phyloP scores from a whole-genome alignment of 2,113 vertebrate genomes.

The Sisor rabdophorus region DNA sequence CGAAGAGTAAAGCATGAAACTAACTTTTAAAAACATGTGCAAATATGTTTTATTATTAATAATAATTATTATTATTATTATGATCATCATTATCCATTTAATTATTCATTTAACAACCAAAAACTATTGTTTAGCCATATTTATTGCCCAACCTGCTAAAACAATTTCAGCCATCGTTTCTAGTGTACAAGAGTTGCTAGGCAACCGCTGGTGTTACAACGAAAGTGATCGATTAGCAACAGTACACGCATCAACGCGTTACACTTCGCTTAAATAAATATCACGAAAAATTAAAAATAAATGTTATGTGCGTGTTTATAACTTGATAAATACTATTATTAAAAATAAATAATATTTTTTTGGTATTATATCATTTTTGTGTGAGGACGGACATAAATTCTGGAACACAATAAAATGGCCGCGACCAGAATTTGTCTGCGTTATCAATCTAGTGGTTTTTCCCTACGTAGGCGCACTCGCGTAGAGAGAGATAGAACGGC shows the following conservation, averaged over 20 bases:
- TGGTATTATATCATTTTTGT: too few relatives aligned
- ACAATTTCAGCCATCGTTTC: conserved; percentile 71
- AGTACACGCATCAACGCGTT: not conserved
- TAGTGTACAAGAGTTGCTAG: conserved; percentile 54
- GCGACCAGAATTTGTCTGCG: not conserved
- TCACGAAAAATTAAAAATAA: not conserved
- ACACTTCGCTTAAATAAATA: too few relatives aligned
- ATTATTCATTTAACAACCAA: not conserved
- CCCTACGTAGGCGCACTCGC: not conserved
- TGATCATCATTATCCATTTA: not conserved
- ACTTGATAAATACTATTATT: too few relatives aligned
- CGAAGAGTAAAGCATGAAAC: not conserved
- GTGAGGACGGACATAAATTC: not conserved
- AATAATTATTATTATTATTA: not conserved
- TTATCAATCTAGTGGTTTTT: not conserved
- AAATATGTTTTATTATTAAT: not conserved
- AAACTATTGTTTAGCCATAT: not conserved
- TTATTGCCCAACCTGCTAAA: conserved; percentile 14
- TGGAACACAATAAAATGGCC: not conserved
- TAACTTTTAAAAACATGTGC: too few relatives aligned
- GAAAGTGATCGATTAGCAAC: not conserved
- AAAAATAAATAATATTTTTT: too few relatives aligned
- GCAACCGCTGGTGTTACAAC: conserved; percentile 32
- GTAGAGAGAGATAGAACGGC: rapidly evolving
- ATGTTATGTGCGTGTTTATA: not conserved